Conservation (phyloP, 2,888 invertebrate genomes). For the Orthonychiurus folsomi region DNA sequence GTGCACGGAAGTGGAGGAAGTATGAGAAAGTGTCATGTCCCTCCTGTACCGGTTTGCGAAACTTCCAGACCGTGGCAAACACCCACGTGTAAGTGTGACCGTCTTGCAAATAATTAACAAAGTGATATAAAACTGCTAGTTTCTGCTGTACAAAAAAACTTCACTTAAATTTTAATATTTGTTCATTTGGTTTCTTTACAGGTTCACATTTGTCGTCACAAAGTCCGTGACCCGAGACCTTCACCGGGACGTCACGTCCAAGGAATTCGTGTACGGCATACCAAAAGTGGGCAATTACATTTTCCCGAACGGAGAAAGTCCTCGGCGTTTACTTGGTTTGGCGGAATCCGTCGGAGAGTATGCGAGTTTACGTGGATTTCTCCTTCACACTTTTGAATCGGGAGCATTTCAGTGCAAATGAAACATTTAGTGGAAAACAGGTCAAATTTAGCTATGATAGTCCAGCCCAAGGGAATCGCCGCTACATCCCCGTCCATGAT, state of each 20-base stretch:
- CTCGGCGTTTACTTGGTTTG: conserved; percentile 69
- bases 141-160: too few relatives aligned
- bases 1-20: not conserved
- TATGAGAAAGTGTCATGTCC: conserved; percentile 51
- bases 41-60: conserved; percentile 71
- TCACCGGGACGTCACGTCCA: conserved; percentile 69
- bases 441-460: conserved; percentile 55
- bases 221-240: conserved; percentile 66
- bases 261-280: conserved; percentile 73
- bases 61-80: conserved; percentile 70
- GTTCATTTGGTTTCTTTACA: too few relatives aligned
- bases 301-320: conserved; percentile 65
- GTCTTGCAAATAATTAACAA: too few relatives aligned
- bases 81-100: too few relatives aligned
- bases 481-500: conserved; percentile 62
- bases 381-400: conserved; percentile 69
- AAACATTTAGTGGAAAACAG: conserved; percentile 67
- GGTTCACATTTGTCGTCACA: conserved; percentile 75
- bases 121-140: too few relatives aligned
- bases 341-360: conserved; percentile 64
- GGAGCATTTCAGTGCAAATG: conserved; percentile 73
- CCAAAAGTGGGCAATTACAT: conserved; percentile 72
- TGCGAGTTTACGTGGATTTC: conserved; percentile 69
- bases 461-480: conserved; percentile 63
- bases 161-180: too few relatives aligned